Percentiles rank a stretch among this genome's conserved stretches.
These are phyloP conservation scores for Eretmocerus hayati DNA, from an alignment of 2,888 invertebrate species.

Conservation along the genomic window DNA sequence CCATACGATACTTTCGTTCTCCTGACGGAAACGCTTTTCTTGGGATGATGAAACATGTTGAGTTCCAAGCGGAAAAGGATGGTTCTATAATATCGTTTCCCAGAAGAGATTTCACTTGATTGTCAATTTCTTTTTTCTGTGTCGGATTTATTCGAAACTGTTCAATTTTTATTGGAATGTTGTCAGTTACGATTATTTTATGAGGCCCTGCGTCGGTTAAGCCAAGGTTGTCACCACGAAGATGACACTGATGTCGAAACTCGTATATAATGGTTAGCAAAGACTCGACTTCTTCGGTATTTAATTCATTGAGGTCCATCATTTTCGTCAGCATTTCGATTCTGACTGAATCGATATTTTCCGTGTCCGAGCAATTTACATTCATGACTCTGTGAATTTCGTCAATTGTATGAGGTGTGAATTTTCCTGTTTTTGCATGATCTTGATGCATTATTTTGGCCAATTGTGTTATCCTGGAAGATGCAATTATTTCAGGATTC, in stretches of 20 bases:
- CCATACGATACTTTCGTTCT: background rate
- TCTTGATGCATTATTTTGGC: no score
- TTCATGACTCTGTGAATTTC: no score
- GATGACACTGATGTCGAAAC: background rate
- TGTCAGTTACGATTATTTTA: background rate
- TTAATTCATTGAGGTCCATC: background rate
- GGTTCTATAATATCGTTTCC: background rate
- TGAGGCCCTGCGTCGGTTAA: background rate
- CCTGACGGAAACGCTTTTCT: background rate
- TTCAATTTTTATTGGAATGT: background rate
- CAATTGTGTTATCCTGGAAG: background rate
- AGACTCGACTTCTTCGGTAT: background rate
- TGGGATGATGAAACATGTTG: background rate
- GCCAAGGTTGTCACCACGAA: background rate
- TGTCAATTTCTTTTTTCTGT: background rate
- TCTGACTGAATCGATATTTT: no score
- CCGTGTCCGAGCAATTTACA: no score
- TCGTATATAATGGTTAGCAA: background rate
- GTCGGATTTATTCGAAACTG: background rate
- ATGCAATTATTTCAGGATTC: background rate
- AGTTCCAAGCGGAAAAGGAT: background rate
- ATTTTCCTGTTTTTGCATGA: no score
- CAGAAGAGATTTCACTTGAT: background rate
- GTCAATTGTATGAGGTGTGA: no score
- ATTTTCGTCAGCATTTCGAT: background rate